A percentile compares a stretch with the other conserved stretches of the same genome.
Evolutionary conservation across 2,797 vertebrate genomes (phyloP).

Genomic region (Microctenopoma stevenorrisi): DNA sequence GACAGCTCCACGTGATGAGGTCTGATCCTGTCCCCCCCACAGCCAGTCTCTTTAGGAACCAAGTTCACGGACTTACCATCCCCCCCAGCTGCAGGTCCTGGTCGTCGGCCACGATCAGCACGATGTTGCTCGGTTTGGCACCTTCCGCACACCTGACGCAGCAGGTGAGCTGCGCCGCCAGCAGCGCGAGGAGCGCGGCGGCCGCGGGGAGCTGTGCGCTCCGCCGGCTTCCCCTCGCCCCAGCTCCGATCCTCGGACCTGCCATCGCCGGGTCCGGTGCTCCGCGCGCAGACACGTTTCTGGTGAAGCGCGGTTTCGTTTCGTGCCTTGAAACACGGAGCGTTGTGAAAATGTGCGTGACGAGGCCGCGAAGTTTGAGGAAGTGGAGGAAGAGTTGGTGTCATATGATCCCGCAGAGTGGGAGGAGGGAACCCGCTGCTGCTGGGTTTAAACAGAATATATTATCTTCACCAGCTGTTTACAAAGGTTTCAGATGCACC

Average conservation of each 20-base stretch:
- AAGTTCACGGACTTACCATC: constrained; percentile 76
- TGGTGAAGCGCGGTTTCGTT: constrained; percentile 5
- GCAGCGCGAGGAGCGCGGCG: constrained; percentile 15
- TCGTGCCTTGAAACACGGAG: constrained; percentile 6
- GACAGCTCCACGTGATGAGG: no score
- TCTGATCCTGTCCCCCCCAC: no score
- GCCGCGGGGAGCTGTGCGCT: background rate
- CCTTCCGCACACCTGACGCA: constrained; percentile 68
- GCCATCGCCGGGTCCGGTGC: constrained; percentile 46
- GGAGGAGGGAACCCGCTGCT: constrained; percentile 32
- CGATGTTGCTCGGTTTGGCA: constrained; percentile 75
- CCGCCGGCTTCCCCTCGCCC: constrained; percentile 5
- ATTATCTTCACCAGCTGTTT: no score
- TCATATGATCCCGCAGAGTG: constrained; percentile 74
- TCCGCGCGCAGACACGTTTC: background rate
- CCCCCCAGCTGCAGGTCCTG: constrained; percentile 85
- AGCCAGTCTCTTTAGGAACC: no score
- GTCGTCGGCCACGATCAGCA: constrained; percentile 86
- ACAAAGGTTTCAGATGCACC: no score
- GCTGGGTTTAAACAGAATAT: no score
- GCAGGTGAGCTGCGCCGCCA: constrained; percentile 70
- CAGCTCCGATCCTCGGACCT: constrained; percentile 21
- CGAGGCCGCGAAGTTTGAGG: constrained; percentile 63
- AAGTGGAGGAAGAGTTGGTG: constrained; percentile 64
- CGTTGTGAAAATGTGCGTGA: background rate